Evolutionary conservation across 2,113 vertebrate genomes (phyloP).

Genomic region (Gambusia holbrooki): DNA sequence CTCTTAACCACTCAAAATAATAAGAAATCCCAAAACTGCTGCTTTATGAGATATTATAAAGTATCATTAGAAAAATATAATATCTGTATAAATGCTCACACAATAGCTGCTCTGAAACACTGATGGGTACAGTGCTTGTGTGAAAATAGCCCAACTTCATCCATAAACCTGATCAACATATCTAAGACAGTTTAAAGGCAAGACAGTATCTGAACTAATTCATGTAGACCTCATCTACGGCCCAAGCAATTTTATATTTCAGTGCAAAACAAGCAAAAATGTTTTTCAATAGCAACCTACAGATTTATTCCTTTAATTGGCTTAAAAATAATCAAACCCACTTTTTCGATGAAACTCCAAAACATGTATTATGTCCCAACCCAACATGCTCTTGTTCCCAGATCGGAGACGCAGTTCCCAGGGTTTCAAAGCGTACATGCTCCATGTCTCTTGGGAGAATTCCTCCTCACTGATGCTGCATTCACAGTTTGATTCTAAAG

Average conservation of each 20-base stretch:
- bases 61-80: background rate
- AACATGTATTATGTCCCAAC: constrained; percentile 3
- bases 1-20: no score
- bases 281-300: constrained; percentile 11
- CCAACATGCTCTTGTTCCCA: constrained; percentile 3
- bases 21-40: no score
- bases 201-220: background rate
- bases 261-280: constrained; percentile 33
- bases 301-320: constrained; percentile 25
- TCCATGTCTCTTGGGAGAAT: constrained; percentile 4
- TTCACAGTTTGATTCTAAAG: constrained; percentile 22
- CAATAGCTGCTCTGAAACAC: background rate
- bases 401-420: constrained; percentile 7
- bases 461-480: constrained; percentile 20
- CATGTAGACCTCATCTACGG: constrained; percentile 3
- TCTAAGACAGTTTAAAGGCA: background rate
- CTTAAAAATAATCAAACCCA: constrained; percentile 21
- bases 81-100: background rate
- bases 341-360: constrained; percentile 3
- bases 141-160: no score
- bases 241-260: constrained; percentile 27
- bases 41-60: no score
- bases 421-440: background rate
- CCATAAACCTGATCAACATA: background rate
- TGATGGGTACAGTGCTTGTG: no score